A percentile compares a stretch with the other conserved stretches of the same genome.
These are phyloP conservation scores for Drosophila helvetica DNA, from an alignment of 2,888 invertebrate species.

Conservation along the genomic window DNA sequence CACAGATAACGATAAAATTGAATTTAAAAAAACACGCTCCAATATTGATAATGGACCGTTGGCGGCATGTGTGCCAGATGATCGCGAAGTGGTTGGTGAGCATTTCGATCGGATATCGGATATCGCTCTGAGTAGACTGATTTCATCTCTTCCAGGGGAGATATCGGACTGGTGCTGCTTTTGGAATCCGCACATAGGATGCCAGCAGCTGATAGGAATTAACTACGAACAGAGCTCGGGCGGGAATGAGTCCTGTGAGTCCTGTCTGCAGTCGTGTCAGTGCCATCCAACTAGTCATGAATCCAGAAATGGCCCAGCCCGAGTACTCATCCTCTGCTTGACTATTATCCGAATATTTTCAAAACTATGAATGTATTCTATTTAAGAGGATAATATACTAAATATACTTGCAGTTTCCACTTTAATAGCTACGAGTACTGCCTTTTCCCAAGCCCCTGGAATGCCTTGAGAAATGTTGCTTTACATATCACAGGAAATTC, in stretches of 20 bases:
- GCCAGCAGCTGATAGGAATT: conserved; percentile 13
- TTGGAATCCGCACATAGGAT: conserved; percentile 13
- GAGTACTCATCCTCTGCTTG: not conserved
- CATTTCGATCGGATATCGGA: not conserved
- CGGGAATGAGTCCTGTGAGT: conserved; percentile 10
- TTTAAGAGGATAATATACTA: not conserved
- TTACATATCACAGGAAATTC: conserved; percentile 50
- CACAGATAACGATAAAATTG: not conserved
- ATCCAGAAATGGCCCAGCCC: not conserved
- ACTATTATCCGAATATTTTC: not conserved
- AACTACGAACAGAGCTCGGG: conserved; percentile 1
- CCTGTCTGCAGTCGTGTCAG: conserved; percentile 19
- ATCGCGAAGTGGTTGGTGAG: not conserved
- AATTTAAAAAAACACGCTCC: too few relatives aligned
- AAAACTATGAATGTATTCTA: not conserved
- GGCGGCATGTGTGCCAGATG: not conserved
- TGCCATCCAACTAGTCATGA: not conserved
- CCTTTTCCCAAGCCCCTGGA: too few relatives aligned
- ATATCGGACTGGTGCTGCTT: conserved; percentile 10
- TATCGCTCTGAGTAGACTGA: not conserved
- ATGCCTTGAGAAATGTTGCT: conserved; percentile 28
- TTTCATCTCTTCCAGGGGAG: not conserved
- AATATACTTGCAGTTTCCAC: too few relatives aligned
- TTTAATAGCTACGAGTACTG: too few relatives aligned
- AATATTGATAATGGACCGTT: not conserved